Conservation (phyloP, 1,140 invertebrate species). For the Orchesella cincta region DNA sequence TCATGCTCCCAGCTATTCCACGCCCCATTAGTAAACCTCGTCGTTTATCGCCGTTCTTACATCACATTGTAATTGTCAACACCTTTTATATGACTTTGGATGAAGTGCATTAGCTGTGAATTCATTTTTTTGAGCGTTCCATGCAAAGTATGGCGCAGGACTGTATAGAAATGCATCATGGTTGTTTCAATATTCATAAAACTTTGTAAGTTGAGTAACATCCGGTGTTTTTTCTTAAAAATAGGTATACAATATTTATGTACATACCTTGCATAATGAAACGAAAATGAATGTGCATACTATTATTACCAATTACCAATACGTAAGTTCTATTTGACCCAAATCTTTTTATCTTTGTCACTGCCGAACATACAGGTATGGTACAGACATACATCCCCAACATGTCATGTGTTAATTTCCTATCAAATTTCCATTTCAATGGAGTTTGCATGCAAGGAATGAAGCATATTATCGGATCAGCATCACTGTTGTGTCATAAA, state of each 20-base stretch:
- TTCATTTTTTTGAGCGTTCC: too few relatives aligned
- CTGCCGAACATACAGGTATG: not conserved
- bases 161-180: too few relatives aligned
- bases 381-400: not conserved
- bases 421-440: not conserved
- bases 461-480: not conserved
- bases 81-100: too few relatives aligned
- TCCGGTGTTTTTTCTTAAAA: not conserved
- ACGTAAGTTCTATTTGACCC: not conserved
- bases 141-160: too few relatives aligned
- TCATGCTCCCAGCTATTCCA: too few relatives aligned
- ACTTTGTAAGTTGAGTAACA: not conserved
- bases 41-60: too few relatives aligned
- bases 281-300: not conserved
- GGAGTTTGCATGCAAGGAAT: not conserved
- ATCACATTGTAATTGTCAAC: too few relatives aligned
- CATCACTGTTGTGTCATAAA: not conserved
- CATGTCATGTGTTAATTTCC: not conserved
- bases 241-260: not conserved
- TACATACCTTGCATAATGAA: not conserved
- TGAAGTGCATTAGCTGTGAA: too few relatives aligned
- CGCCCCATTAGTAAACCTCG: not conserved
- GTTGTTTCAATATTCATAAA: too few relatives aligned
- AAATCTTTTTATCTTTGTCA: conserved; percentile 12
- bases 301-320: too few relatives aligned